Conservation (phyloP, 2,113 vertebrate species). For the Ceyx melanurus region DNA sequence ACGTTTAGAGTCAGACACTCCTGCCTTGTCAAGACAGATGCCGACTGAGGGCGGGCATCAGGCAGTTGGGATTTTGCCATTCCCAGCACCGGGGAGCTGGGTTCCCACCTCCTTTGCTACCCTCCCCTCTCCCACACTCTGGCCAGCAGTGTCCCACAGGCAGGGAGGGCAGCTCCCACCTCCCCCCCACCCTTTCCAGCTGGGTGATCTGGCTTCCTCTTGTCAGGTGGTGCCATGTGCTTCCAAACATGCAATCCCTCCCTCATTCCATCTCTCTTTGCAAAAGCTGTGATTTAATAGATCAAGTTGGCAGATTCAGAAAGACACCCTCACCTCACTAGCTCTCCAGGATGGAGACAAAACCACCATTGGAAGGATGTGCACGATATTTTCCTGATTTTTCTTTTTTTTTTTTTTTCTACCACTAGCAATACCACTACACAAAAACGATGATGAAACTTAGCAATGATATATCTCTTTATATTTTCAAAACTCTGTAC, state of each 20-base stretch:
- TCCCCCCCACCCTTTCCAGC: background rate
- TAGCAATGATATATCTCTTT: slow-evolving; percentile 39
- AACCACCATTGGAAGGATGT: background rate
- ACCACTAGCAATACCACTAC: background rate
- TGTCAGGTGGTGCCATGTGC: rapidly evolving
- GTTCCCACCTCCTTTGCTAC: background rate
- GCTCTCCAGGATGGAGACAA: background rate
- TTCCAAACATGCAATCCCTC: background rate
- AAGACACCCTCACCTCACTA: background rate
- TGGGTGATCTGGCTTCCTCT: background rate
- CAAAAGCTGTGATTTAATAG: background rate
- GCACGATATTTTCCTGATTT: rapidly evolving
- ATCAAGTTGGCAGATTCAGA: background rate
- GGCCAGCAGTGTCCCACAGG: background rate
- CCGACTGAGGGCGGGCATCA: too few species aligned
- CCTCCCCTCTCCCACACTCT: background rate
- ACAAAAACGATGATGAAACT: slow-evolving; percentile 13
- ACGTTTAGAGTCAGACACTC: background rate
- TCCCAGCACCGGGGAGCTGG: background rate
- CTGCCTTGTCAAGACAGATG: background rate
- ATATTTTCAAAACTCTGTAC: slow-evolving; percentile 51
- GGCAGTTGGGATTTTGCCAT: background rate
- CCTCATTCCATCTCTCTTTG: background rate
- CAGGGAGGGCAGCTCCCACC: background rate
- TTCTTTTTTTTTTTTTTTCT: background rate